phyloP scores from a whole-genome alignment of 1,140 invertebrate species.

The Drosophila tropicalis region DNA sequence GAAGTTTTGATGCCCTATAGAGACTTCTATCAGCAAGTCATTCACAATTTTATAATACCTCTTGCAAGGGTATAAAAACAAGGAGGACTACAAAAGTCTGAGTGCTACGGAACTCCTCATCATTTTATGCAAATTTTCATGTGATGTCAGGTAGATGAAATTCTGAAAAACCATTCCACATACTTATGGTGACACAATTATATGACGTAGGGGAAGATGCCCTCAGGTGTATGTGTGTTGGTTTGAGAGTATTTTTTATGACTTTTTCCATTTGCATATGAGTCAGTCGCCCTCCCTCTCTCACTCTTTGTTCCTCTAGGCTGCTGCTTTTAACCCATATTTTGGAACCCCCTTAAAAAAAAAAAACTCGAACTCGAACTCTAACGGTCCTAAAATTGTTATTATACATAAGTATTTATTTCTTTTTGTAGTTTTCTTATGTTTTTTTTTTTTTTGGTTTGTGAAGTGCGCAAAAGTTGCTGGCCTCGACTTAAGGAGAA shows the following conservation, averaged over 20 bases:
- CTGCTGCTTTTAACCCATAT: constrained; percentile 60
- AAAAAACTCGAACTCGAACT: constrained; percentile 37
- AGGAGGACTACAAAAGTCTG: neutral
- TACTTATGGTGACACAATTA: constrained; percentile 73
- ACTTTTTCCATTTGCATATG: constrained; percentile 49
- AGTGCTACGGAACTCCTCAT: constrained; percentile 52
- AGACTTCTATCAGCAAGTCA: too few species aligned
- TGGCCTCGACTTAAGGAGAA: constrained; percentile 53
- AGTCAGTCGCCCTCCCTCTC: constrained; percentile 5
- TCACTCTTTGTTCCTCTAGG: too few species aligned
- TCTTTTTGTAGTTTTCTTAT: constrained; percentile 52
- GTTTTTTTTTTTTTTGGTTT: constrained; percentile 48
- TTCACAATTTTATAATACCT: too few species aligned
- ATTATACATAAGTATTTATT: constrained; percentile 75
- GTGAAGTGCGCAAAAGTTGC: constrained; percentile 60
- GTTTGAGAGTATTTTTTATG: constrained; percentile 20
- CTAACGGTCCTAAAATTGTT: constrained; percentile 72
- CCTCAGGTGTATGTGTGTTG: constrained; percentile 64
- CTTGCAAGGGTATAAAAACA: too few species aligned
- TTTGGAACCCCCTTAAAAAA: constrained; percentile 24
- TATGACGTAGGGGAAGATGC: constrained; percentile 43
- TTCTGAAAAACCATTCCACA: constrained; percentile 65
- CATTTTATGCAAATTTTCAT: constrained; percentile 62
- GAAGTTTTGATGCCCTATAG: neutral
- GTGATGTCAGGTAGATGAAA: constrained; percentile 39